A percentile compares a stretch with the other conserved stretches of the same genome.
Evolutionary conservation across 2,113 vertebrate genomes (phyloP).

Genomic region (Corvus hawaiiensis): DNA sequence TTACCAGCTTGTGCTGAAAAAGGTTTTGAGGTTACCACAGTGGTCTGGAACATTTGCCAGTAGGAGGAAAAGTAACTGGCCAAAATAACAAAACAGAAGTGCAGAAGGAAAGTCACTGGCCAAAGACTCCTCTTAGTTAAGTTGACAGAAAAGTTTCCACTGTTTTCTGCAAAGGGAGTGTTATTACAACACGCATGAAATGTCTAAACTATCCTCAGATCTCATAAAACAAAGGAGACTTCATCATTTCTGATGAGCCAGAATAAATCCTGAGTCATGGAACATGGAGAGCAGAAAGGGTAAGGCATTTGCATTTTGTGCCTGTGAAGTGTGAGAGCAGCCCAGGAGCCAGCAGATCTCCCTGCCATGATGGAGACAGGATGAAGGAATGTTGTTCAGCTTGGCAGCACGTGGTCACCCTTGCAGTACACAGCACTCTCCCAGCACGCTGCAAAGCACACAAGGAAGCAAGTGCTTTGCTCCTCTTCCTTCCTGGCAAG

Average conservation of each 20-base stretch:
- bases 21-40: not conserved
- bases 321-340: not conserved
- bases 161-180: not conserved
- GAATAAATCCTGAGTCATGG: not conserved
- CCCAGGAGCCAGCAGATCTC: not conserved
- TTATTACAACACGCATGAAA: not conserved
- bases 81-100: not conserved
- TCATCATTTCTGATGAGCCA: not conserved
- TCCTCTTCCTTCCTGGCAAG: not conserved
- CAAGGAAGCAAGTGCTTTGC: not conserved
- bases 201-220: not conserved
- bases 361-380: not conserved
- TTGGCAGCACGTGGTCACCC: not conserved
- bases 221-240: not conserved
- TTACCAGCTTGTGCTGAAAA: not conserved
- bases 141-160: not conserved
- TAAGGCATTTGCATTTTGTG: not conserved
- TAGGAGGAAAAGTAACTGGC: not conserved
- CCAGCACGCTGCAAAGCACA: not conserved
- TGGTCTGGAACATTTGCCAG: not conserved
- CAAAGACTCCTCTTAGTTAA: not conserved
- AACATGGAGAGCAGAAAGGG: not conserved
- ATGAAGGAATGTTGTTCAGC: not conserved
- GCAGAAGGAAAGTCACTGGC: not conserved
- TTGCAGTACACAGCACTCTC: not conserved